These are phyloP conservation scores for Cotesia chilonis DNA, from an alignment of 1,140 invertebrate genomes.

Conservation along the genomic window DNA sequence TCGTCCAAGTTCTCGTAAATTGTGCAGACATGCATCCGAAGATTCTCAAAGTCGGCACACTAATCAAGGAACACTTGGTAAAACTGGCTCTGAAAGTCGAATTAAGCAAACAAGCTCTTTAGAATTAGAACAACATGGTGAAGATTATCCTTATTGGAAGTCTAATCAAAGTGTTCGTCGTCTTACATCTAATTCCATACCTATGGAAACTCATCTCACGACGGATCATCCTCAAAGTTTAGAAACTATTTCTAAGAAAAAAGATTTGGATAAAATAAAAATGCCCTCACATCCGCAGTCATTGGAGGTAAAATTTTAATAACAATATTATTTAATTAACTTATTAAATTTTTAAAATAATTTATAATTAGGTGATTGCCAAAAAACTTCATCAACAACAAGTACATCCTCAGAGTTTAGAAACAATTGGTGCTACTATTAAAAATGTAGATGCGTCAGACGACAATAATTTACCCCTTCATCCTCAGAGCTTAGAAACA, in stretches of 20 bases:
- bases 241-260: conserved; percentile 62
- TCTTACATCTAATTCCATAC: conserved; percentile 57
- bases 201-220: conserved; percentile 56
- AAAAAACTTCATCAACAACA: conserved; percentile 61
- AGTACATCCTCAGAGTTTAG: conserved; percentile 63
- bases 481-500: conserved; percentile 64
- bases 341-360: conserved; percentile 5
- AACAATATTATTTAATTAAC: conserved; percentile 15
- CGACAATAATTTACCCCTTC: conserved; percentile 64
- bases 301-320: conserved; percentile 49
- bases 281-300: conserved; percentile 63
- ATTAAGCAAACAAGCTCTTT: conserved; percentile 63
- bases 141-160: conserved; percentile 61
- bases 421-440: conserved; percentile 61
- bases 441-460: conserved; percentile 59
- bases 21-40: conserved; percentile 58
- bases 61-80: conserved; percentile 57
- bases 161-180: conserved; percentile 56
- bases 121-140: conserved; percentile 57
- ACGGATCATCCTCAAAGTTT: conserved; percentile 61
- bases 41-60: conserved; percentile 58
- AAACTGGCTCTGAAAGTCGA: conserved; percentile 63
- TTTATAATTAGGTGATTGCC: conserved; percentile 54
- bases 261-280: conserved; percentile 60
- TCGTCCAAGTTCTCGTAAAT: conserved; percentile 47